Base-by-base conservation (phyloP, 2,113 vertebrate species). In the Hippocampus barbouri region DNA sequence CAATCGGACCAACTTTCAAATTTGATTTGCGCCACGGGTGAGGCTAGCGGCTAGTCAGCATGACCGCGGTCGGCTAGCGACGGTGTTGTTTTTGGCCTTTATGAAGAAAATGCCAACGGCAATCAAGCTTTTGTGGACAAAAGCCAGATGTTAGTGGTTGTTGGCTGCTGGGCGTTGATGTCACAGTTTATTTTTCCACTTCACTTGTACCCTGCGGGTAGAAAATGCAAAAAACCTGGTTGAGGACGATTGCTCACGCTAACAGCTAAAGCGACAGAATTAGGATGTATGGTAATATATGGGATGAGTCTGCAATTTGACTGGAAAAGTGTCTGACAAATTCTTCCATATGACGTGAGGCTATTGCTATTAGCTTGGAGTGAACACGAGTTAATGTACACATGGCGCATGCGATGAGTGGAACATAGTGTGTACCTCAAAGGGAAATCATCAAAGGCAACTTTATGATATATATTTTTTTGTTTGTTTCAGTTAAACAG, bases 341-440 rank as follows among this genome's bases (percentile, higher is more conserved):
- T 41, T 38, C 20, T n/a, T 63, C 30, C 30, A 41, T 63, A 41
- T 63, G 30, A 38, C 8, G 6, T 20, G 16, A 20, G 60, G 60
- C 7, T 62, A 62, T 34, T 61, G 16, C 20, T 14, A 25, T 21
- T n/a, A 27, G 21, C 21, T 20, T 27, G 11, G 8, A n/a, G 12
- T 30, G 43, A 49, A 47, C 30, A 30, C 21, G 45, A 15, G 8
- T 71, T 79, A 14, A 71, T 72, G 69, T 72, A 80, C 61, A 57
- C 45, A 16, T 60, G 68, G 2, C n/a, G 27, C 80, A 60, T 16
- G n/a, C 75, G 75, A 77, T 40, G 77, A 76, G 7, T 66, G 74
- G 81, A 86, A 85, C 76, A 62, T 21, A n/a, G 75, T 59, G 23
- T 2, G 41, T 25, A 30, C 57, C 16, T 30, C 25, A 60, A 40